Evolutionary conservation across 1,140 invertebrate genomes (phyloP).

Genomic region (Drosophila pectinifera): DNA sequence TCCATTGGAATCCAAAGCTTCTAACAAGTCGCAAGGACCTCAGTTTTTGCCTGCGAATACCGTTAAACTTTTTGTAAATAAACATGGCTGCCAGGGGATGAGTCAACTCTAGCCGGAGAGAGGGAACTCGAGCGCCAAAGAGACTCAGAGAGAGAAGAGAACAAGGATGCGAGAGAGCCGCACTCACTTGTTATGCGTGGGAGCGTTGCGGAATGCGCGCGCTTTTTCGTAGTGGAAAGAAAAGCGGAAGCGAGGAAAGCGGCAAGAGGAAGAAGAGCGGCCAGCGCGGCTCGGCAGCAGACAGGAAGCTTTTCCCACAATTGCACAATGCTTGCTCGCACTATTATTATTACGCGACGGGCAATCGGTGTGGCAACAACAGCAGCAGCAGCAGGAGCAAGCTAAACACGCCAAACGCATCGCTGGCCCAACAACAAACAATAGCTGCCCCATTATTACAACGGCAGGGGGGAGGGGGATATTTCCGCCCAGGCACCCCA

Average conservation of each 20-base stretch:
- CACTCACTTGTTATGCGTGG: constrained; percentile 37
- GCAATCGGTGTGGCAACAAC: constrained; percentile 76
- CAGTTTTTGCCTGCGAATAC: constrained; percentile 32
- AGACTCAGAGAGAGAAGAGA: constrained; percentile 7
- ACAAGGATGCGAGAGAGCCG: constrained; percentile 5
- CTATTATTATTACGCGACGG: constrained; percentile 78
- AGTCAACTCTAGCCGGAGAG: constrained; percentile 33
- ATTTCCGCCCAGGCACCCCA: constrained; percentile 7
- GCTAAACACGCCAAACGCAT: constrained; percentile 41
- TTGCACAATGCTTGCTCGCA: constrained; percentile 56
- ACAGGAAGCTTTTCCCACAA: constrained; percentile 81
- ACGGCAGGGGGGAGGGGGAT: constrained; percentile 14
- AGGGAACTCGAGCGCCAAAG: constrained; percentile 15
- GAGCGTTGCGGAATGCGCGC: constrained; percentile 76
- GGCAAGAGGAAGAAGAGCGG: constrained; percentile 14
- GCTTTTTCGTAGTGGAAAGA: constrained; percentile 58
- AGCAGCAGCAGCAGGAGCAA: constrained; percentile 27
- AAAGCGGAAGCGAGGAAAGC: constrained; percentile 10
- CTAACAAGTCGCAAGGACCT: constrained; percentile 3
- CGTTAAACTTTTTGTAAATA: constrained; percentile 79
- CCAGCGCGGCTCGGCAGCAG: constrained; percentile 18
- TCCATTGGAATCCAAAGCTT: not conserved
- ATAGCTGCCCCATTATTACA: constrained; percentile 43
- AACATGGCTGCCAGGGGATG: constrained; percentile 75
- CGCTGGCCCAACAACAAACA: constrained; percentile 61